Percentiles rank a stretch among this genome's conserved stretches.
Conservation (phyloP, 2,113 vertebrate genomes). For the Chloroceryle aenea region DNA sequence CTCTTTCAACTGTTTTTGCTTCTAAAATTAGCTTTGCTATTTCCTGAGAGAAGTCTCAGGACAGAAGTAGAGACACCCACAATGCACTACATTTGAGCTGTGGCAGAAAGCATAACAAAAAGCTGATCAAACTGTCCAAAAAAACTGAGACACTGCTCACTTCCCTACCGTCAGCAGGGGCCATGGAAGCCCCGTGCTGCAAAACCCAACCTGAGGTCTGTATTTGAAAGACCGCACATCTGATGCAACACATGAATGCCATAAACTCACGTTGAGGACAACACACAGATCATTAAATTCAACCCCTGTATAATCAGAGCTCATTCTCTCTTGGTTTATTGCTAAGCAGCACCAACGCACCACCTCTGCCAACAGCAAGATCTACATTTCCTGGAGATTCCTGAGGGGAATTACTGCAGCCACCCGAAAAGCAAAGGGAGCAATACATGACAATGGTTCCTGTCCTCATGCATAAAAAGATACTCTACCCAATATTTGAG, state of each 20-base stretch:
- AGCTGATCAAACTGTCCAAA: not conserved
- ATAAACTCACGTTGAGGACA: not conserved
- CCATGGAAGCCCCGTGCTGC: accelerated
- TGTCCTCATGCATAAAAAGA: not conserved
- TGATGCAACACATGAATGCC: not conserved
- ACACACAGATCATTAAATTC: not conserved
- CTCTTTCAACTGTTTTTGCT: conserved; percentile 28
- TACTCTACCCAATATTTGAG: not conserved
- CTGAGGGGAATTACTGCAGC: not conserved
- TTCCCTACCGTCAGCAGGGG: not conserved
- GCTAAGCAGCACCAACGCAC: not conserved
- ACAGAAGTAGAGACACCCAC: not conserved
- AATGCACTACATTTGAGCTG: not conserved
- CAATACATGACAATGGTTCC: not conserved
- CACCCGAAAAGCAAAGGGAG: not conserved
- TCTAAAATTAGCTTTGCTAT: conserved; percentile 61
- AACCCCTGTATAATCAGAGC: not conserved
- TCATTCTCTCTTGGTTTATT: not conserved
- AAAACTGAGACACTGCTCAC: not conserved
- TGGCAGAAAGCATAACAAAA: not conserved
- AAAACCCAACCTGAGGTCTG: not conserved
- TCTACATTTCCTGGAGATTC: accelerated
- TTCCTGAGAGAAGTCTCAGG: conserved; percentile 16
- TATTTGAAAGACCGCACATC: accelerated
- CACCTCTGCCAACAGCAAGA: not conserved